Conservation (phyloP, 1,140 invertebrate species). For the Rhyzopertha dominica region DNA sequence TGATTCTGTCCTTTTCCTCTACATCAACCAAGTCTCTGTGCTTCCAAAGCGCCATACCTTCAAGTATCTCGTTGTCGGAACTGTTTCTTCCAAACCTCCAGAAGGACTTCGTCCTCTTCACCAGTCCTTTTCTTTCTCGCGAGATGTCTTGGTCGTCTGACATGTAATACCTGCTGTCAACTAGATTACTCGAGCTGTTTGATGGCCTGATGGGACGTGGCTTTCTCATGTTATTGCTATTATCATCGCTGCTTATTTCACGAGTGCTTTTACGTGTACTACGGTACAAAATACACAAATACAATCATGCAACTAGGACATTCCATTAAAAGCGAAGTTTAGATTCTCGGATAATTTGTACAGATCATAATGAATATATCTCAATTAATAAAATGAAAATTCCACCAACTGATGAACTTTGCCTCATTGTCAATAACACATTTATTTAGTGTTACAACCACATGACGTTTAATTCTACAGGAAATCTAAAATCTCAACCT, state of each 20-base stretch:
- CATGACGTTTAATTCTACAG: no score
- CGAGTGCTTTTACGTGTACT: no score
- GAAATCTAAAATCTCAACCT: no score
- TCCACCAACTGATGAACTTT: no score
- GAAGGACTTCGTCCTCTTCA: conserved; percentile 78
- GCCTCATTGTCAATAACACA: no score
- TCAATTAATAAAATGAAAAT: no score
- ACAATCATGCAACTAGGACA: no score
- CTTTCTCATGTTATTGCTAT: conserved; percentile 53
- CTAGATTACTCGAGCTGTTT: conserved; percentile 50
- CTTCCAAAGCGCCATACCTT: conserved; percentile 80
- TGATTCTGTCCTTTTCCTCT: conserved; percentile 47
- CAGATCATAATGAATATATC: no score
- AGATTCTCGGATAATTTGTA: no score
- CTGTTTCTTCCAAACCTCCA: conserved; percentile 74
- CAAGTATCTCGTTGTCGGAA: conserved; percentile 64
- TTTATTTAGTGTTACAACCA: no score
- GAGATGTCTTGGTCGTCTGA: conserved; percentile 50
- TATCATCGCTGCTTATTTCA: conserved; percentile 50
- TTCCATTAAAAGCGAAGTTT: no score
- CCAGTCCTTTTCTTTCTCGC: conserved; percentile 51
- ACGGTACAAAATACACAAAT: no score
- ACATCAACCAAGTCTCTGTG: conserved; percentile 76
- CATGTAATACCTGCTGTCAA: conserved; percentile 46
- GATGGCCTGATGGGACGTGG: conserved; percentile 46